A percentile compares a stretch with the other conserved stretches of the same genome.
Conservation (phyloP, 2,797 vertebrate genomes). For the Rhinogobio ventralis region DNA sequence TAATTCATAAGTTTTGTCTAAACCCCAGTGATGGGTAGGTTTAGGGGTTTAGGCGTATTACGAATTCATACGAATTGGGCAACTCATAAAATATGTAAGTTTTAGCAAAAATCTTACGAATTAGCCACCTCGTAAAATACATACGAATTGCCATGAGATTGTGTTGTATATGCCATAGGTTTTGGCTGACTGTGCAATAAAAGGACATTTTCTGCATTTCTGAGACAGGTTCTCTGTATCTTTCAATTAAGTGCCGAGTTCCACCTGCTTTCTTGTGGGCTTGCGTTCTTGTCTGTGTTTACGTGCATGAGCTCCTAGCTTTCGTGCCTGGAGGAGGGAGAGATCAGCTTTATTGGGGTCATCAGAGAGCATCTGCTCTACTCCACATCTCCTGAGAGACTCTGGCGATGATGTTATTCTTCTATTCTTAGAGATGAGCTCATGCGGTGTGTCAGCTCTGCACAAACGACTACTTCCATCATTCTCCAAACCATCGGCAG, state of each 20-base stretch:
- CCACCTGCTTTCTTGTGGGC: background rate
- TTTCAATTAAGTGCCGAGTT: background rate
- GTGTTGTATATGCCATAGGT: background rate
- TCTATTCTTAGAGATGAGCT: constrained; percentile 78
- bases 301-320: constrained; percentile 65
- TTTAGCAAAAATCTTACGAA: too few relatives aligned
- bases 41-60: too few relatives aligned
- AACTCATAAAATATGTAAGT: too few relatives aligned
- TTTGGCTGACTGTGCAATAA: background rate
- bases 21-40: too few relatives aligned
- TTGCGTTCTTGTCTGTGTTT: constrained; percentile 60
- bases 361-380: constrained; percentile 50
- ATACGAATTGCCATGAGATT: too few relatives aligned
- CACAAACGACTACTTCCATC: background rate
- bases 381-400: constrained; percentile 57
- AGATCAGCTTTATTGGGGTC: constrained; percentile 64
- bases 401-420: constrained; percentile 67
- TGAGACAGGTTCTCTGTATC: background rate
- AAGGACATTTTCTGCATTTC: background rate
- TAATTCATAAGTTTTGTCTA: too few relatives aligned
- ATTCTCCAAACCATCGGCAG: background rate
- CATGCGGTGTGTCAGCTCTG: constrained; percentile 60
- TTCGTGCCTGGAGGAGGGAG: constrained; percentile 55
- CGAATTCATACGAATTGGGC: too few relatives aligned
- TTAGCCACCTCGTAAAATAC: too few relatives aligned